Evolutionary conservation across 2,888 invertebrate species (phyloP).

Genomic region (Spodoptera littoralis): DNA sequence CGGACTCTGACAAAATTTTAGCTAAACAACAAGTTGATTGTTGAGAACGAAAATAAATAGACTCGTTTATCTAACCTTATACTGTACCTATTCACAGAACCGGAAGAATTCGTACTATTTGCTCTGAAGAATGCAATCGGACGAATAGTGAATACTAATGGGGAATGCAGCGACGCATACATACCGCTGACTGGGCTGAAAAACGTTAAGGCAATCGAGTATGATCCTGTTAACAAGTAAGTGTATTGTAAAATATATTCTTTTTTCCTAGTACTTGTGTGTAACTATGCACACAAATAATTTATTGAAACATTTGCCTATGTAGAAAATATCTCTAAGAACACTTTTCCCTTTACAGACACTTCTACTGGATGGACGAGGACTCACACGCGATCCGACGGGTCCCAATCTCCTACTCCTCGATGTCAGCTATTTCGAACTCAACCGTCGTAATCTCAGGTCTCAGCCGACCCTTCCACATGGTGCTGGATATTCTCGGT

Average conservation of each 20-base stretch:
- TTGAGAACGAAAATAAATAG: no score
- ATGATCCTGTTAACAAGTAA: slow-evolving; percentile 91
- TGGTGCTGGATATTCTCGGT: slow-evolving; percentile 95
- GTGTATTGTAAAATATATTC: slow-evolving; percentile 23
- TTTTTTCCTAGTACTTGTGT: no score
- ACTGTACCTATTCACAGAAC: slow-evolving; percentile 89
- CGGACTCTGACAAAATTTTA: no score
- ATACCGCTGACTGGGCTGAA: slow-evolving; percentile 94
- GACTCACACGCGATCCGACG: slow-evolving; percentile 92
- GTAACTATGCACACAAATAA: no score
- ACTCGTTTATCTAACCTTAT: no score
- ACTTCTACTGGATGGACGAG: slow-evolving; percentile 93
- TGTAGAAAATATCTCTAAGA: no score
- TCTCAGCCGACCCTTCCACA: slow-evolving; percentile 92
- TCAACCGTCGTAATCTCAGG: slow-evolving; percentile 88
- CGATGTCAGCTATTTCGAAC: slow-evolving; percentile 73
- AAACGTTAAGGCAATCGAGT: slow-evolving; percentile 95
- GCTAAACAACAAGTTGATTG: no score
- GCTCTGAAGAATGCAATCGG: slow-evolving; percentile 95
- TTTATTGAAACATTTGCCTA: no score
- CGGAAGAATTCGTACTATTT: slow-evolving; percentile 95
- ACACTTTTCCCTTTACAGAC: slow-evolving; percentile 59
- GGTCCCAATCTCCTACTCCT: slow-evolving; percentile 83
- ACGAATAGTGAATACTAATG: slow-evolving; percentile 92
- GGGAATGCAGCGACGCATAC: slow-evolving; percentile 95